Conservation (phyloP, 2,888 invertebrate genomes). For the Phymatocera aterrima region DNA sequence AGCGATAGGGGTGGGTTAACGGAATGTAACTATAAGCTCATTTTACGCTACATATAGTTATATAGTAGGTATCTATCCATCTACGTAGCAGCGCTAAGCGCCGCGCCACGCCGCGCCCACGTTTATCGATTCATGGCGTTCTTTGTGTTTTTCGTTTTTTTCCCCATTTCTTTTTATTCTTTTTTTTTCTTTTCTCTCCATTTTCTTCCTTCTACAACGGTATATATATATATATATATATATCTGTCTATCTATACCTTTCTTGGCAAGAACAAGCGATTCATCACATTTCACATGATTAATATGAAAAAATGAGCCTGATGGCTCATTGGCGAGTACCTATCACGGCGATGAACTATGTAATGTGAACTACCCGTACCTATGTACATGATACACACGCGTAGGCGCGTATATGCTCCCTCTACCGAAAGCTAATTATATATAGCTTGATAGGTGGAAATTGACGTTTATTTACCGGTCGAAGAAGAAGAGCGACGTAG, state of each 20-base stretch:
- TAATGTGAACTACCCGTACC: too few relatives aligned
- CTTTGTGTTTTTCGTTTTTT: conserved; percentile 33
- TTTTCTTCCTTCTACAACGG: not conserved
- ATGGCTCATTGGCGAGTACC: not conserved
- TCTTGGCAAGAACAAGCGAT: conserved; percentile 11
- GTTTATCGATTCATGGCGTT: conserved; percentile 49
- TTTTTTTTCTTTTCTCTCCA: conserved; percentile 26
- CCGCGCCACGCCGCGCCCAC: conserved; percentile 47
- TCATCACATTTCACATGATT: conserved; percentile 18
- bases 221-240: too few relatives aligned
- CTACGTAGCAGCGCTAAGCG: too few relatives aligned
- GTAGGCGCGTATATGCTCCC: too few relatives aligned
- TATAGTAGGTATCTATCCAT: too few relatives aligned
- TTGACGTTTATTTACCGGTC: conserved; percentile 20
- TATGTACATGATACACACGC: too few relatives aligned
- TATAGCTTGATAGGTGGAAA: conserved; percentile 19
- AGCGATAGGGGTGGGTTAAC: not conserved
- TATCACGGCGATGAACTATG: too few relatives aligned
- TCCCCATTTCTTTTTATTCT: conserved; percentile 11
- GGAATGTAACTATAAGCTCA: conserved; percentile 28
- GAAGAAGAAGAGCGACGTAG: not conserved
- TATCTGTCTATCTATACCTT: too few relatives aligned
- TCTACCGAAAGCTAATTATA: too few relatives aligned
- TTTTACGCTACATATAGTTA: conserved; percentile 1
- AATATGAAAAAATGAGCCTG: conserved; percentile 35